Base-by-base conservation (phyloP, 1,140 invertebrate genomes). In the Brachionus rotundiformis region DNA sequence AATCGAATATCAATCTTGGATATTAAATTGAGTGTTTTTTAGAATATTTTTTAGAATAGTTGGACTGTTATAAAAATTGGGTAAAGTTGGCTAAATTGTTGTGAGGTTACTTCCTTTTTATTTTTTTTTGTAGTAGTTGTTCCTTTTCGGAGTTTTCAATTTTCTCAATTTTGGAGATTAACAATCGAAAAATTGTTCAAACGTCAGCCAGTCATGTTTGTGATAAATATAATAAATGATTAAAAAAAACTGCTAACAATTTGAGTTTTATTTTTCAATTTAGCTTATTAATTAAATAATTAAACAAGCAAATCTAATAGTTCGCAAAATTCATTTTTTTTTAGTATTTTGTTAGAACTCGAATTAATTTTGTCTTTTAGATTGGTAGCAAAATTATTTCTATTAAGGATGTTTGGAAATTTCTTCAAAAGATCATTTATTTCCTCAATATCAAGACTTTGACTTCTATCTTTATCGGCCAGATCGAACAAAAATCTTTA, bases 401-500 rank as follows among this genome's bases (percentile, higher is more conserved):
- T 63, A 63, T 63, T 63, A 29, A 63, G 29, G 29, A 63, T 63
- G 25, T 63, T 63, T 1, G 59, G 59, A 11, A 63, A 63, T 63
- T 63, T 31, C 29, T 63, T 27, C 4, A 63, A 10, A 63, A 63
- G 25, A 8, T 29, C 29, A 29, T 27, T 29, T 29, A 63, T 63
- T 63, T 63, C 59, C 25, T 63, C 59, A 63, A 63, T 27, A 29
- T 63, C 59, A 63, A 63, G 59, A 29, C 25, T 63, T 29, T 63
- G 59, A 63, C 59, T 63, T 10, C 29, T 63, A 31, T 63, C 59
- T 29, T 63, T n/a, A 63, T 63, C 59, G 8, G 59, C 59, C 23
- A 63, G 13, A 63, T 63, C 59, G 59, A 63, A 63, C 29, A 63
- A 63, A 63, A 63, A 63, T 31, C 59, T 63, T 63, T 13, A 29